Evolutionary conservation across 2,113 vertebrate species (phyloP).

Genomic region (Leucosticte australis): DNA sequence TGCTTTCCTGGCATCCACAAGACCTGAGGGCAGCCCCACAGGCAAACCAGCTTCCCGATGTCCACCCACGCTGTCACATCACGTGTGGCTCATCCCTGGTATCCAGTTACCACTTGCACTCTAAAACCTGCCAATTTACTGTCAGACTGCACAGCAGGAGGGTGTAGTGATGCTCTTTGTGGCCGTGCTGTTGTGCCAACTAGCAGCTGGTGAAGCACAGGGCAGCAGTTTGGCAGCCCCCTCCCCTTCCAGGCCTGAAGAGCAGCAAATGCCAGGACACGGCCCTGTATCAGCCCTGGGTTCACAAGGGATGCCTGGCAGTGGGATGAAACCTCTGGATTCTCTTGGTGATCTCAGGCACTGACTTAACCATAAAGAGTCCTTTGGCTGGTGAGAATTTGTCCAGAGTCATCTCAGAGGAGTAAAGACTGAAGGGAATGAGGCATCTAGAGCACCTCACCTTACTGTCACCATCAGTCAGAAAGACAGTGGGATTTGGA

Average conservation of each 20-base stretch:
- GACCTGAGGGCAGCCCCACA: not conserved
- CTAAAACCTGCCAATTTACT: not conserved
- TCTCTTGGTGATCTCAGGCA: not conserved
- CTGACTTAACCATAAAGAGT: not conserved
- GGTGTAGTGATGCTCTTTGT: not conserved
- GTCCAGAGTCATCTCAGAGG: not conserved
- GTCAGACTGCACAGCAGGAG: fast-evolving
- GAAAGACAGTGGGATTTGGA: not conserved
- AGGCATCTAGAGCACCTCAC: not conserved
- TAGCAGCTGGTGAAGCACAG: not conserved
- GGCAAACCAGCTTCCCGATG: not conserved
- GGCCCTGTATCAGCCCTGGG: not conserved
- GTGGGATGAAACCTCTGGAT: not conserved
- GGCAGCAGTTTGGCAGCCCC: not conserved
- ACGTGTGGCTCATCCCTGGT: not conserved
- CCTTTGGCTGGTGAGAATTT: not conserved
- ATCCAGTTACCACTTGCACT: not conserved
- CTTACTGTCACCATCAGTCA: not conserved
- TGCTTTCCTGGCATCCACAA: not conserved
- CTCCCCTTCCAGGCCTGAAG: not conserved
- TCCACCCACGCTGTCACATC: not conserved
- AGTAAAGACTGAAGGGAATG: not conserved
- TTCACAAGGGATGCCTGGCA: not conserved
- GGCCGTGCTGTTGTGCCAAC: not conserved
- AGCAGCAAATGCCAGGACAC: not conserved